Evolutionary conservation across 2,113 vertebrate species (phyloP), one percentile per base, ranked within the genome.

Genomic region (Centropristis striata): DNA sequence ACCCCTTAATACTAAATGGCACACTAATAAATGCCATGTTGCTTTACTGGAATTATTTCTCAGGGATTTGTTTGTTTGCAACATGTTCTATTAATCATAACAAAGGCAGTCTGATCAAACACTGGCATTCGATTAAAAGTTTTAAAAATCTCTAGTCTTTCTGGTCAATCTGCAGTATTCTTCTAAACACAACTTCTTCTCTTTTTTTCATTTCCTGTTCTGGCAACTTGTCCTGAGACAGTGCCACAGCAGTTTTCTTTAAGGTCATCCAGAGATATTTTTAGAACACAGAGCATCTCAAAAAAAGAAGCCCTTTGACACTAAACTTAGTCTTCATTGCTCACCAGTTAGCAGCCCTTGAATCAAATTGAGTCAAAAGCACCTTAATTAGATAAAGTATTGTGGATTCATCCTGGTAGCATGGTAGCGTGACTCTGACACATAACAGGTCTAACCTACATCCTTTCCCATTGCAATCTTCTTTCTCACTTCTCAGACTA

Each of bases 351-450:
- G 8, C 11, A 20, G 36, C 7, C 4, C 4, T 58, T 55, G 15
- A 71, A 80, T 77, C 5, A 3, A 83, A 83, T 53, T 27, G 37
- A 57, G 41, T 75, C 23, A 44, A 49, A n/a, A 39, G 49, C 42
- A 54, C 8, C 39, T 18, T 76, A 63, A 86, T 72, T 82, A 37
- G 41, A 86, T 78, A 9, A 80, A 57, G 42, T 37, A 39, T 15
- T 8, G 2, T 49, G 3, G 50, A 65, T 42, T 72, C 20, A 36
- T 41, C 12, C 55, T 42, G 42, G 15, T 51, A 68, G 71, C 9
- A 5, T 9, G 15, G n/a, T 37, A 20, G 54, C 4, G 1, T 78
- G 71, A 70, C 58, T 71, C 37, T 20, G 28, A 18, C 28, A 39
- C 44, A 58, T n/a, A 53, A 46, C 23, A 51, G 8, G 28, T 36